phyloP scores from a whole-genome alignment of 2,113 vertebrate genomes.

The Leucoraja erinaceus region DNA sequence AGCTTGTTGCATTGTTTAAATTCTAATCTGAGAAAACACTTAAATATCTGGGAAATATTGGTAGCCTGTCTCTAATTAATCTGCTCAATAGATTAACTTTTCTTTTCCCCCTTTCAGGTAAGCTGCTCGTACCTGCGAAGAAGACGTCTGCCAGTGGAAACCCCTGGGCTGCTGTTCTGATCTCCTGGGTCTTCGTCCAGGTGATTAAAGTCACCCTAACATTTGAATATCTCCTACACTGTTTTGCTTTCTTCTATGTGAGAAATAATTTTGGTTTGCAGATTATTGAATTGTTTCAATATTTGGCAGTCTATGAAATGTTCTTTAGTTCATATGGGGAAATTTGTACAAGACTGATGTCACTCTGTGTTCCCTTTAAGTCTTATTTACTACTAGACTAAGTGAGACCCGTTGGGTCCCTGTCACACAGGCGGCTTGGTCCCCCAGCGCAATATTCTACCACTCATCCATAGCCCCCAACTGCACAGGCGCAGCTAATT shows the following conservation, averaged over 20 bases:
- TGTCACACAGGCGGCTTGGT: too few relatives aligned
- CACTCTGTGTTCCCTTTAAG: background rate
- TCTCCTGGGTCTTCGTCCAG: slow-evolving; percentile 84
- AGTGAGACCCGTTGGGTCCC: too few relatives aligned
- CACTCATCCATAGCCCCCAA: too few relatives aligned
- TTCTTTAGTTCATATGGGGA: background rate
- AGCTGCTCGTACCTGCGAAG: slow-evolving; percentile 63
- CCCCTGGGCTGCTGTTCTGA: slow-evolving; percentile 75
- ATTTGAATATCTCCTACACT: background rate
- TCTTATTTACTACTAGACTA: background rate
- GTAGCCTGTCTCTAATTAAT: background rate
- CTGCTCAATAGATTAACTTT: background rate
- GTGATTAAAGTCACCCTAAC: slow-evolving; percentile 46
- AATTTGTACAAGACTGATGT: background rate
- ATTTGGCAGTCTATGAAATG: background rate
- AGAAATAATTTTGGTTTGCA: background rate
- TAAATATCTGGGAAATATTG: background rate
- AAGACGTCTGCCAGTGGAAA: slow-evolving; percentile 71
- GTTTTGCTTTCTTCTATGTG: background rate
- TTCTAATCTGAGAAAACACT: background rate
- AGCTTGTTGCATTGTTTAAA: background rate
- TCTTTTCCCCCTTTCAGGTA: slow-evolving; percentile 54
- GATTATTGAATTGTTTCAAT: background rate
- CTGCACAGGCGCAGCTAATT: too few relatives aligned
- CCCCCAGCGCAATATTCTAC: too few relatives aligned